Conservation (phyloP, 2,888 invertebrate species). For the Glyphotaelius pellucidus region DNA sequence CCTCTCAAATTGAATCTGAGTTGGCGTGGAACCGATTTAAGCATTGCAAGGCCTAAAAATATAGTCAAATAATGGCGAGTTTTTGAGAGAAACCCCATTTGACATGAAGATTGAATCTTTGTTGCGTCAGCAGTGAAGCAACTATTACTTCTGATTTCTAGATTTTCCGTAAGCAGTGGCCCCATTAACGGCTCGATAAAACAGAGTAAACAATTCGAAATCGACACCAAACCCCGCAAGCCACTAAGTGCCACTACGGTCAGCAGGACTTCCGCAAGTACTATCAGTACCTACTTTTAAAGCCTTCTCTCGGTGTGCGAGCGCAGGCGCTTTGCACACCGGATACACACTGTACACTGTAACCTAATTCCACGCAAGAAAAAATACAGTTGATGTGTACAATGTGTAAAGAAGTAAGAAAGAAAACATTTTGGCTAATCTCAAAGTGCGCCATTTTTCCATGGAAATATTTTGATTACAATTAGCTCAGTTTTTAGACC, state of each 20-base stretch:
- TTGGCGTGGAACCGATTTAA: no score
- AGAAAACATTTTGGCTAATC: not conserved
- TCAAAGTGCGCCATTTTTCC: not conserved
- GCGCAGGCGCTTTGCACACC: constrained; percentile 35
- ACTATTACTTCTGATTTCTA: no score
- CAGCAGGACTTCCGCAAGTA: constrained; percentile 29
- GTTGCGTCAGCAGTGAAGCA: no score
- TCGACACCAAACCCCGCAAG: not conserved
- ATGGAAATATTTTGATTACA: not conserved
- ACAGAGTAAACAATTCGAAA: not conserved
- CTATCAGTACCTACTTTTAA: not conserved
- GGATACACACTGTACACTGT: not conserved
- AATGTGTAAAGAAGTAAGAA: not conserved
- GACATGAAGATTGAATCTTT: no score
- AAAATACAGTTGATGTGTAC: not conserved
- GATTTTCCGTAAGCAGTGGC: not conserved
- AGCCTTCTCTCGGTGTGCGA: not conserved
- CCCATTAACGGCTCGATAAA: not conserved
- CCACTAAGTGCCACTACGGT: constrained; percentile 25
- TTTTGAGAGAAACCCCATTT: no score
- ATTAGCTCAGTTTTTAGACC: not conserved
- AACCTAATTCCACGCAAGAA: not conserved
- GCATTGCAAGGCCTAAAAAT: no score
- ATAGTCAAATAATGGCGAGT: no score
- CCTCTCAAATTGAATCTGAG: no score